A percentile compares a stretch with the other conserved stretches of the same genome.
These are phyloP conservation scores for Caenorhabditis brenneri DNA, from an alignment of 1,140 invertebrate genomes.

Conservation along the genomic window DNA sequence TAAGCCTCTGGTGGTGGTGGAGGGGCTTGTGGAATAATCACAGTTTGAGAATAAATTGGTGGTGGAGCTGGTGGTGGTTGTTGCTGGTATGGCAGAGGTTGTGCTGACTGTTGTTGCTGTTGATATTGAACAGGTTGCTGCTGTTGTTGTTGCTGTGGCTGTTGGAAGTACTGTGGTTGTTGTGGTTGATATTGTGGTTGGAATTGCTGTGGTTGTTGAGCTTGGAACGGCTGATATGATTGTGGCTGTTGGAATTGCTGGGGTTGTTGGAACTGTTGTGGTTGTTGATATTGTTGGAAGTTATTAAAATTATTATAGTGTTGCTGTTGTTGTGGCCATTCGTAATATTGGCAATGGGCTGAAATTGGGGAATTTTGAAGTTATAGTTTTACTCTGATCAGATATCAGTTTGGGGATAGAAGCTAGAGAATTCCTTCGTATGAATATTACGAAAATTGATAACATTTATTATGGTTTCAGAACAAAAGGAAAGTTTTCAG, in stretches of 20 bases:
- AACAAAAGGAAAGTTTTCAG: too few species aligned
- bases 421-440: too few species aligned
- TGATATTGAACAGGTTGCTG: constrained; percentile 33
- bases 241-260: constrained; percentile 33
- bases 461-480: too few species aligned
- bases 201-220: constrained; percentile 41
- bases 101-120: constrained; percentile 26
- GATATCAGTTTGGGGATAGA: too few species aligned
- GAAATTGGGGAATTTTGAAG: not conserved
- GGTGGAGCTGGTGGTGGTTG: constrained; percentile 47
- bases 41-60: constrained; percentile 47
- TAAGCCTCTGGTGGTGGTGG: constrained; percentile 46
- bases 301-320: not conserved
- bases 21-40: constrained; percentile 15
- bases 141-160: constrained; percentile 38
- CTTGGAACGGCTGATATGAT: not conserved
- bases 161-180: constrained; percentile 25
- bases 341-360: constrained; percentile 7
- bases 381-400: too few species aligned
- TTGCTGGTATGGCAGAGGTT: constrained; percentile 45
- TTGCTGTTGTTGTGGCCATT: constrained; percentile 30
- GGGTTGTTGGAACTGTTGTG: constrained; percentile 11
- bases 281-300: not conserved
- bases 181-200: not conserved
- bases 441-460: too few species aligned